Evolutionary conservation across 2,888 invertebrate genomes (phyloP).

Genomic region (Coenonympha glycerion): DNA sequence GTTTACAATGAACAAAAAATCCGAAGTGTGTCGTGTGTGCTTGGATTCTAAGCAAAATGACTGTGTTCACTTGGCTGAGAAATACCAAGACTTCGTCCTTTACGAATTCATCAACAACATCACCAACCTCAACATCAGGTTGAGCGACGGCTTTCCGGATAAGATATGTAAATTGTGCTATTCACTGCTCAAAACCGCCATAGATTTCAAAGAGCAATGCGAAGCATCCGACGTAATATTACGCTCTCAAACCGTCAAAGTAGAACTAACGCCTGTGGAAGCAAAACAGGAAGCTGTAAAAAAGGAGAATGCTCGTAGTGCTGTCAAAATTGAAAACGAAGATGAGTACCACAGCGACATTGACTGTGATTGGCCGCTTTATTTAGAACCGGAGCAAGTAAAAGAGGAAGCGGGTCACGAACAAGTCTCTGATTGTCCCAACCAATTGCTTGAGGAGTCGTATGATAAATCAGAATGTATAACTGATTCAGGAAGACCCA

Average conservation of each 20-base stretch:
- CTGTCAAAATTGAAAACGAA: slow-evolving; percentile 1
- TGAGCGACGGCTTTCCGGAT: slow-evolving; percentile 52
- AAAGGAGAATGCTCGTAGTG: neutral
- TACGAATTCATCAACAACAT: slow-evolving; percentile 49
- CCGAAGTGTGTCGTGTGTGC: slow-evolving; percentile 49
- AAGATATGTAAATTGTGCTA: slow-evolving; percentile 55
- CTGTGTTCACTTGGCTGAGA: slow-evolving; percentile 48
- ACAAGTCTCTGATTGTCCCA: neutral
- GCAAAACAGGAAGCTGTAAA: neutral
- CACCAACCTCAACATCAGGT: slow-evolving; percentile 46
- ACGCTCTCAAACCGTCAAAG: slow-evolving; percentile 15
- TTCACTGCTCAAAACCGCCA: slow-evolving; percentile 47
- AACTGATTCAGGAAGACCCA: slow-evolving; percentile 10
- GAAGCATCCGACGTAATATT: slow-evolving; percentile 15
- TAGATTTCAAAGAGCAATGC: slow-evolving; percentile 55
- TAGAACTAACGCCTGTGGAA: slow-evolving; percentile 5
- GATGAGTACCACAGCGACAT: neutral
- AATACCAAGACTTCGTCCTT: slow-evolving; percentile 43
- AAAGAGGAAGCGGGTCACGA: neutral
- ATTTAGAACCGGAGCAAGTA: neutral
- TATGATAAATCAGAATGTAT: neutral
- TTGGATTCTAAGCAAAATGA: slow-evolving; percentile 37
- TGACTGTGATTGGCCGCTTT: neutral
- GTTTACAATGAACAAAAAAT: slow-evolving; percentile 19
- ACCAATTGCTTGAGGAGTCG: neutral